phyloP scores from a whole-genome alignment of 2,113 vertebrate genomes.

The Kobus ellipsiprymnus region DNA sequence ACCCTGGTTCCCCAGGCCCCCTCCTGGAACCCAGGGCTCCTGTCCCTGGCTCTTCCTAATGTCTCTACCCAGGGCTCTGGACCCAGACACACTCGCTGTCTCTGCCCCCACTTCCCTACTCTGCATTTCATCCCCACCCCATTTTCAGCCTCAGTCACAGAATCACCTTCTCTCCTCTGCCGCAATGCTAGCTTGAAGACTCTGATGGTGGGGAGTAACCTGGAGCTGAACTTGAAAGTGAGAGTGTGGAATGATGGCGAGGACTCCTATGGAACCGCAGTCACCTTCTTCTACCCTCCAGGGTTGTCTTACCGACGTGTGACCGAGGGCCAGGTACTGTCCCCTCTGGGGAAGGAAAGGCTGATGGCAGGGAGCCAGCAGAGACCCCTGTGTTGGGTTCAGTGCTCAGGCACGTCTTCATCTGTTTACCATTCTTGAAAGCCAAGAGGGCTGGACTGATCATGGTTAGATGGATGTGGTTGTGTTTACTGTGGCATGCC shows the following conservation, averaged over 20 bases:
- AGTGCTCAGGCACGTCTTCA: not conserved
- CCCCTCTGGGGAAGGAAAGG: not conserved
- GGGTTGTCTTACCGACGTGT: conserved; percentile 82
- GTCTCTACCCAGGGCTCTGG: not conserved
- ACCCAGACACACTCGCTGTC: not conserved
- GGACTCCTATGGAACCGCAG: conserved; percentile 81
- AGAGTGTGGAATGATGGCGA: conserved; percentile 80
- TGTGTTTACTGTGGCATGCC: not conserved
- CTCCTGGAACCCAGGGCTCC: not conserved
- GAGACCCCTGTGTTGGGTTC: not conserved
- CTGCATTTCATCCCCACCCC: not conserved
- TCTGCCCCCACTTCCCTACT: not conserved
- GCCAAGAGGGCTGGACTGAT: not conserved
- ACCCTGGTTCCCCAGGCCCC: not conserved
- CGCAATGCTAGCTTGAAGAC: conserved; percentile 46
- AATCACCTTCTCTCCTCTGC: not conserved
- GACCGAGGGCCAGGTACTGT: conserved; percentile 72
- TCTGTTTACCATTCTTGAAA: not conserved
- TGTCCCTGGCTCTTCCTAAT: not conserved
- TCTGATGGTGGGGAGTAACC: conserved; percentile 80
- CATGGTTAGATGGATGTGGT: not conserved
- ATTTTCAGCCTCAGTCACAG: not conserved
- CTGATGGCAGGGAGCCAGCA: not conserved
- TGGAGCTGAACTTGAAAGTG: conserved; percentile 77
- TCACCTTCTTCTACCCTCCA: conserved; percentile 78